phyloP scores from a whole-genome alignment of 23 tunicate genomes.

The Aplidium turbinatum region DNA sequence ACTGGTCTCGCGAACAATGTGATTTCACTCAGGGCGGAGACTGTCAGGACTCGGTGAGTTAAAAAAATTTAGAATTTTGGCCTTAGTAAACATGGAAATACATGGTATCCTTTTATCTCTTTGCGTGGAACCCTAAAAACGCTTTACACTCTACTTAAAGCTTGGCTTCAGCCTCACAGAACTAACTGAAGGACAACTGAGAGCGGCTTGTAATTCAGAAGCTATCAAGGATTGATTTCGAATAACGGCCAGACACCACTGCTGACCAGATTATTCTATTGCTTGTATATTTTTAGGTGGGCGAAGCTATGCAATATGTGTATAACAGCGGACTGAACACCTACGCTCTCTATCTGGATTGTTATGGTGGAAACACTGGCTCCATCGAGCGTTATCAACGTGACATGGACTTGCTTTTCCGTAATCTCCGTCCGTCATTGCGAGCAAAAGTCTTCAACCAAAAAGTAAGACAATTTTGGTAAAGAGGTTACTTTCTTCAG shows the following conservation, averaged over 20 bases:
- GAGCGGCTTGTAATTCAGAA: too few relatives aligned
- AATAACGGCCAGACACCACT: too few relatives aligned
- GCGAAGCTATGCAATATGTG: constrained; percentile 47
- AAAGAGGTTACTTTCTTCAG: too few relatives aligned
- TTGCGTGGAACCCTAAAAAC: too few relatives aligned
- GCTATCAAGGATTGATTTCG: too few relatives aligned
- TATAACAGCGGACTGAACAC: constrained; percentile 77
- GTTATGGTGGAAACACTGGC: constrained; percentile 47
- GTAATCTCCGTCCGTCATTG: constrained; percentile 9
- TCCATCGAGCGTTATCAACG: constrained; percentile 15
- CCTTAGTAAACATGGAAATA: too few relatives aligned
- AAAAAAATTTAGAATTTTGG: too few relatives aligned
- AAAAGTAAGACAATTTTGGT: constrained; percentile 24
- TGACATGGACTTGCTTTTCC: constrained; percentile 72
- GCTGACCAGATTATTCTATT: neutral
- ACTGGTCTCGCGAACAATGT: constrained; percentile 37
- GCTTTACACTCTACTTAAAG: too few relatives aligned
- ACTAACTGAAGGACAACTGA: too few relatives aligned
- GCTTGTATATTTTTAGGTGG: constrained; percentile 40
- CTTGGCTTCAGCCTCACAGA: too few relatives aligned
- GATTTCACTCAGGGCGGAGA: constrained; percentile 25
- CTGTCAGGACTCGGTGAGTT: constrained; percentile 38
- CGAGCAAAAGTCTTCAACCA: constrained; percentile 17
- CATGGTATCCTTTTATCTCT: too few relatives aligned
- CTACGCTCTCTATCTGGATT: constrained; percentile 87